phyloP scores from a whole-genome alignment of 1,140 invertebrate genomes.

The Helicoverpa armigera region DNA sequence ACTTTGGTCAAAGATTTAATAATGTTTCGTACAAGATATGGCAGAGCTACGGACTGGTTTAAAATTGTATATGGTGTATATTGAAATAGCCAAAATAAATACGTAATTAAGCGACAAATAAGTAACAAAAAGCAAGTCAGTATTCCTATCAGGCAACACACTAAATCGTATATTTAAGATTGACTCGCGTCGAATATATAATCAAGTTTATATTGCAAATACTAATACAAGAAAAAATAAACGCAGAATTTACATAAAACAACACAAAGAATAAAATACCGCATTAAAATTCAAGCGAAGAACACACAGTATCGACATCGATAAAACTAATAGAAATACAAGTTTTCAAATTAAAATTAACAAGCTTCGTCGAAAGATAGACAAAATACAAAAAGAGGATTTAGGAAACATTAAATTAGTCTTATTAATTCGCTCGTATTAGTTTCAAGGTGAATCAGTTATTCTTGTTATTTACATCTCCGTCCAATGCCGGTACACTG shows the following conservation, averaged over 20 bases:
- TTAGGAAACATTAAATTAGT: slow-evolving; percentile 44
- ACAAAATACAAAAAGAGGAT: slow-evolving; percentile 27
- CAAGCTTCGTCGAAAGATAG: slow-evolving; percentile 20
- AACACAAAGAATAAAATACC: background rate
- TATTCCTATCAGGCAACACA: too few relatives aligned
- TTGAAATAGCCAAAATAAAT: too few relatives aligned
- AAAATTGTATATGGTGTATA: too few relatives aligned
- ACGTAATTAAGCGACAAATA: too few relatives aligned
- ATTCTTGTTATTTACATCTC: slow-evolving; percentile 44
- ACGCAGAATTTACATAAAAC: background rate
- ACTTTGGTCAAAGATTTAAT: background rate
- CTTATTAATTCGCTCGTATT: slow-evolving; percentile 45
- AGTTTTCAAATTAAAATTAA: slow-evolving; percentile 6
- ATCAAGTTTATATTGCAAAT: too few relatives aligned
- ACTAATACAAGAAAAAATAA: too few relatives aligned
- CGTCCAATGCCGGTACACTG: slow-evolving; percentile 13
- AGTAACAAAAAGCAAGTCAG: too few relatives aligned
- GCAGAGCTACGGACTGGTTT: too few relatives aligned
- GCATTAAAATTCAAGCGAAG: background rate
- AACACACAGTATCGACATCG: background rate
- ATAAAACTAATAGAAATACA: slow-evolving; percentile 17
- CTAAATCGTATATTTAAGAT: too few relatives aligned
- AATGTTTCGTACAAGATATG: too few relatives aligned
- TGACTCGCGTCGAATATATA: too few relatives aligned
- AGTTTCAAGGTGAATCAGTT: slow-evolving; percentile 46